Percentiles rank a stretch among this genome's conserved stretches.
Conservation (phyloP, 2,888 invertebrate species). For the Meteorus colon region DNA sequence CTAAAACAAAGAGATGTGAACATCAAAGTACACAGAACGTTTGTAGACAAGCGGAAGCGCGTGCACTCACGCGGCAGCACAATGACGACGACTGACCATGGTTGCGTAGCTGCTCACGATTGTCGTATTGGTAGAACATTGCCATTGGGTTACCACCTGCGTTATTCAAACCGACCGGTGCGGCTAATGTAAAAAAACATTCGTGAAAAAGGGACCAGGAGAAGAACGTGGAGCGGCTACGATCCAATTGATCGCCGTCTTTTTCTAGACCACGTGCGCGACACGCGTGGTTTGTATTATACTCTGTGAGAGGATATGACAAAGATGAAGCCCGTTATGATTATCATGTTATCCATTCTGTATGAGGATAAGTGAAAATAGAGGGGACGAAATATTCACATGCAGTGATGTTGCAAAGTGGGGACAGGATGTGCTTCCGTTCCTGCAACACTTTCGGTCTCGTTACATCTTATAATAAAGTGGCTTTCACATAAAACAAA, state of each 20-base stretch:
- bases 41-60: slow-evolving; percentile 32
- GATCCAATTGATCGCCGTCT: slow-evolving; percentile 17
- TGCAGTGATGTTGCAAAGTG: slow-evolving; percentile 40
- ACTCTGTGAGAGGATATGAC: slow-evolving; percentile 10
- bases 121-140: slow-evolving; percentile 53
- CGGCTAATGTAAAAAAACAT: slow-evolving; percentile 33
- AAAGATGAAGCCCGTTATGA: neutral
- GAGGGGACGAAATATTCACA: slow-evolving; percentile 28
- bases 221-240: slow-evolving; percentile 17
- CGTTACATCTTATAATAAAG: slow-evolving; percentile 59
- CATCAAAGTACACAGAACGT: neutral
- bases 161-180: slow-evolving; percentile 61
- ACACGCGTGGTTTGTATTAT: slow-evolving; percentile 18
- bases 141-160: slow-evolving; percentile 58
- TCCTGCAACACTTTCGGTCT: slow-evolving; percentile 63
- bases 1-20: neutral
- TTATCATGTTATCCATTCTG: neutral
- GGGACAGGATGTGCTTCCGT: slow-evolving; percentile 70
- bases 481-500: slow-evolving; percentile 29
- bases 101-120: slow-evolving; percentile 48
- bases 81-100: slow-evolving; percentile 63
- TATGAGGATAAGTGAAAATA: slow-evolving; percentile 15
- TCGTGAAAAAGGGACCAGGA: slow-evolving; percentile 38
- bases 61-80: slow-evolving; percentile 55
- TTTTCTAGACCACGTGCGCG: slow-evolving; percentile 40